Base-by-base conservation (phyloP, 37 sponge, comb jelly and placozoan genomes). In the Beroe forskalii region DNA sequence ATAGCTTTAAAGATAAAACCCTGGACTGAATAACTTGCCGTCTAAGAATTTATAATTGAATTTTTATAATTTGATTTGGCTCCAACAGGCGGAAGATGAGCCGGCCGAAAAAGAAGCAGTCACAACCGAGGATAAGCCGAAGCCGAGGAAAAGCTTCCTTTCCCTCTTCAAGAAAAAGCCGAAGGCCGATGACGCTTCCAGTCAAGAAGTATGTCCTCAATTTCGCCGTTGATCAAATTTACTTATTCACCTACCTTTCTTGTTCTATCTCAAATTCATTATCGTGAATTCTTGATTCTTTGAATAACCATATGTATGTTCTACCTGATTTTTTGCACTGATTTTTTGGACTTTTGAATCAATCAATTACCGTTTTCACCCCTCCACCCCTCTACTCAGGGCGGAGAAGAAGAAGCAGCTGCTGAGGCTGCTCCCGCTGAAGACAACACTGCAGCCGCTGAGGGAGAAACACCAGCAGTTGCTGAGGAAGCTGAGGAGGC, bases 141-240 rank as follows among this genome's bases (percentile, higher is more conserved):
- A 69, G 38, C 1, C 72, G 17, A 69, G 72, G 72, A 69, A 69
- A 33, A 69, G 72, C 32, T 69, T 69, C 38, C 72, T 69, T 2
- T 69, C 72, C 32, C 28, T 69, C 72, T 69, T 69, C 72, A 69
- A 69, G 72, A 69, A 69, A 37, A 69, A 69, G 19, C 72, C 72
- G 4, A 69, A 69, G 32, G 20, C 72, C 4, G 72, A 69, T 1
- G 72, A 69, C 38, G 38, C 72, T 14, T 2, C 72, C 38, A 32
- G 33, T 35, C 72, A 27, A 28, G 72, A 69, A 37, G 72, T 69
- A 19, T 28, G n/a, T n/a, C n/a, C n/a, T n/a, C n/a, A n/a, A n/a
- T n/a, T n/a, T n/a, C n/a, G n/a, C n/a, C n/a, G n/a, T n/a, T n/a
- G n/a, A n/a, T n/a, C n/a, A n/a, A n/a, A n/a, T n/a, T n/a, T n/a